Conservation (phyloP, 2,797 vertebrate species). For the Takifugu ocellatus region DNA sequence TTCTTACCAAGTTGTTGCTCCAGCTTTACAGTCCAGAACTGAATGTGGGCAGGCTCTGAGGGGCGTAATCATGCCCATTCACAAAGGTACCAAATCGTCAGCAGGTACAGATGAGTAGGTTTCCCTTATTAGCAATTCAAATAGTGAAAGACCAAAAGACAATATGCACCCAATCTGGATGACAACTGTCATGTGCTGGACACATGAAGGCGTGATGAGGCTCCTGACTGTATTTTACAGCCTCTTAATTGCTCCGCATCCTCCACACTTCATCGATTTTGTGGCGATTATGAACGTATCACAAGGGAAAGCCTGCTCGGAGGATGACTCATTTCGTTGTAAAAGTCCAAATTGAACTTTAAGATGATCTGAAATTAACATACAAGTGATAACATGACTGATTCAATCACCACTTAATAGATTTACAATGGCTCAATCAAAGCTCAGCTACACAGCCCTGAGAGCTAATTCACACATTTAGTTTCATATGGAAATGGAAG, state of each 20-base stretch:
- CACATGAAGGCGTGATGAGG: slow-evolving; percentile 1
- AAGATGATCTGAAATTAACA: slow-evolving; percentile 9
- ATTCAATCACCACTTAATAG: slow-evolving; percentile 17
- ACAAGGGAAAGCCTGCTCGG: too few relatives aligned
- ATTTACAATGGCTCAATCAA: not conserved
- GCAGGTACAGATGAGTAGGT: not conserved
- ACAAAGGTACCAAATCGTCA: not conserved
- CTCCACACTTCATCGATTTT: not conserved
- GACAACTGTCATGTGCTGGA: slow-evolving; percentile 4
- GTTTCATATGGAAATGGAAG: too few relatives aligned
- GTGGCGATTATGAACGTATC: not conserved
- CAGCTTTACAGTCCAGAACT: not conserved
- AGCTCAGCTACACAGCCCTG: too few relatives aligned
- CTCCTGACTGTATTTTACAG: not conserved
- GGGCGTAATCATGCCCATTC: not conserved
- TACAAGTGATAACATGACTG: slow-evolving; percentile 15
- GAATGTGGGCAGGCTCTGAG: not conserved
- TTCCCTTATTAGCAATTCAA: not conserved
- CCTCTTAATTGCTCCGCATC: not conserved
- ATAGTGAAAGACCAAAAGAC: not conserved
- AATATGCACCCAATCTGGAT: not conserved
- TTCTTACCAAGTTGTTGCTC: slow-evolving; percentile 12
- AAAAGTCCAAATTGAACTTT: not conserved
- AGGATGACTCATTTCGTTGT: not conserved
- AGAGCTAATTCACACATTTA: too few relatives aligned